A percentile compares a stretch with the other conserved stretches of the same genome.
Evolutionary conservation across 2,888 invertebrate species (phyloP).

Genomic region (Oscheius sp.): DNA sequence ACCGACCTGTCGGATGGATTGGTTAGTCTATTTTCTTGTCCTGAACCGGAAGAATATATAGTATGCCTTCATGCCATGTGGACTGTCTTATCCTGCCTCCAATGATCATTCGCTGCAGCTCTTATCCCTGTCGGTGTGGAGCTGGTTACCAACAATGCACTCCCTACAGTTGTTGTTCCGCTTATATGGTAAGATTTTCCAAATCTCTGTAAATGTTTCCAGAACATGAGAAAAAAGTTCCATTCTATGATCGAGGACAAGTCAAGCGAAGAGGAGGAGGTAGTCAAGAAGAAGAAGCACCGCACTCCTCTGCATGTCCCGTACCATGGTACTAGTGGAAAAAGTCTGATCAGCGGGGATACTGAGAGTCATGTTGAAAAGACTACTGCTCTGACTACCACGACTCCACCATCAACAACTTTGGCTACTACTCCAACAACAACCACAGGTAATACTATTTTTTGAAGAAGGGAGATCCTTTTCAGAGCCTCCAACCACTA

Average conservation of each 20-base stretch:
- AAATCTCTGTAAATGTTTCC: too few relatives aligned
- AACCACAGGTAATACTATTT: constrained; percentile 2
- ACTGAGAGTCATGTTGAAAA: neutral
- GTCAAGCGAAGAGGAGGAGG: constrained; percentile 17
- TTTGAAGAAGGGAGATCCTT: neutral
- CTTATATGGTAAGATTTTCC: constrained; percentile 43
- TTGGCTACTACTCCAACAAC: constrained; percentile 25
- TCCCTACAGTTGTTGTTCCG: constrained; percentile 53
- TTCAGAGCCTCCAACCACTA: neutral
- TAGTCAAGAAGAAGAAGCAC: constrained; percentile 7
- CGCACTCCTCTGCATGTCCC: constrained; percentile 26
- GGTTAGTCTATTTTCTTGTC: constrained; percentile 28
- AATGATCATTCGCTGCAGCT: constrained; percentile 43
- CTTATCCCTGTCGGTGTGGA: constrained; percentile 47
- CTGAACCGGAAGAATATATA: constrained; percentile 6
- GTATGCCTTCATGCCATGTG: constrained; percentile 57
- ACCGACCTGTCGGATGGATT: constrained; percentile 50
- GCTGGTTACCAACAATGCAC: constrained; percentile 52
- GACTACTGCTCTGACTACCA: constrained; percentile 25
- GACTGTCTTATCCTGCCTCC: constrained; percentile 58
- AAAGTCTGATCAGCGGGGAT: constrained; percentile 23
- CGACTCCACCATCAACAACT: neutral
- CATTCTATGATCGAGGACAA: constrained; percentile 29
- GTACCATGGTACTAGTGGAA: constrained; percentile 14
- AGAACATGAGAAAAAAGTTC: constrained; percentile 32